Conservation (phyloP, 2,113 vertebrate species). For the Triplophysa siluroides region DNA sequence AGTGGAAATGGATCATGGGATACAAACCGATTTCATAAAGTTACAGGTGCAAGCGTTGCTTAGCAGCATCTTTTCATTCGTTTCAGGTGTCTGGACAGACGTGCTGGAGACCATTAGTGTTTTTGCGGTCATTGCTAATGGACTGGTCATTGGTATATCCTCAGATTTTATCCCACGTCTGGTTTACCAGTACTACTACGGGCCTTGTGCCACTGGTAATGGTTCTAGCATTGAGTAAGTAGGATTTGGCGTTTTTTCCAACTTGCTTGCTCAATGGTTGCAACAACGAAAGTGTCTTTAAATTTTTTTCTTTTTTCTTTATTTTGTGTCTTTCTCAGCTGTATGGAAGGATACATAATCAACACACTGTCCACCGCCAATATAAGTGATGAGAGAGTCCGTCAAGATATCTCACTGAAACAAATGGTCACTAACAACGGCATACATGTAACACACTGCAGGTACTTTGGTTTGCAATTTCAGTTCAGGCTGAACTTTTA, state of each 20-base stretch:
- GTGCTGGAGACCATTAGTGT: constrained; percentile 95
- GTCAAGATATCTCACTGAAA: constrained; percentile 62
- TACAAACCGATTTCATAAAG: background rate
- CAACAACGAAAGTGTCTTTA: background rate
- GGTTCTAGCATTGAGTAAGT: constrained; percentile 36
- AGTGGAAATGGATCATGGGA: constrained; percentile 35
- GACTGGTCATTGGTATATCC: constrained; percentile 94
- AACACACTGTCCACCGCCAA: constrained; percentile 83
- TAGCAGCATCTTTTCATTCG: background rate
- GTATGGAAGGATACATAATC: constrained; percentile 85
- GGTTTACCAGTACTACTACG: constrained; percentile 93
- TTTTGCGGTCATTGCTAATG: constrained; percentile 94
- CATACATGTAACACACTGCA: constrained; percentile 76
- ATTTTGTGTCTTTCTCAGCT: constrained; percentile 70
- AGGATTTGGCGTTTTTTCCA: background rate
- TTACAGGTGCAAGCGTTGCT: background rate
- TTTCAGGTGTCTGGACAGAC: constrained; percentile 92
- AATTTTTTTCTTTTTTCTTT: background rate
- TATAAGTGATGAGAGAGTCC: constrained; percentile 40
- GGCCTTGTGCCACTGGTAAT: constrained; percentile 81
- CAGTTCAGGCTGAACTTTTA: no score
- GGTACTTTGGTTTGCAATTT: constrained; percentile 67
- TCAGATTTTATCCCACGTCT: constrained; percentile 97
- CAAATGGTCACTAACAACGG: constrained; percentile 43
- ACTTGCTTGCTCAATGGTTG: background rate